These are phyloP conservation scores for Paracyprichromis sp. DNA, from an alignment of 2,113 vertebrate genomes.

Conservation along the genomic window DNA sequence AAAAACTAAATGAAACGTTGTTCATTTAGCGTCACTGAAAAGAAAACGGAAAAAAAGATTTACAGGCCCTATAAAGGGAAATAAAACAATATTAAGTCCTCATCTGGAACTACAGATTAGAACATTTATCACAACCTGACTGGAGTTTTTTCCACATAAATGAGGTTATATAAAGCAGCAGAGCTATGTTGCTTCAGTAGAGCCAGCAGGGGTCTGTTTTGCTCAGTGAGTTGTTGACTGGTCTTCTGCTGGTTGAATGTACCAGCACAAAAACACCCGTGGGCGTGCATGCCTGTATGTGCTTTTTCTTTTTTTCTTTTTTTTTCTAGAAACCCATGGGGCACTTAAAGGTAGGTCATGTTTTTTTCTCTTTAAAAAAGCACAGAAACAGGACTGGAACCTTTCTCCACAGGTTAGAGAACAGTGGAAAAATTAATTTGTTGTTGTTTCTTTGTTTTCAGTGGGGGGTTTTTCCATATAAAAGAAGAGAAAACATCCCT, in stretches of 20 bases:
- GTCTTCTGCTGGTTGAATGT: not conserved
- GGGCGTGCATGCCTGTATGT: not conserved
- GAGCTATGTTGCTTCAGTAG: not conserved
- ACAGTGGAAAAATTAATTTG: not conserved
- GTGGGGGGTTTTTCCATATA: fast-evolving
- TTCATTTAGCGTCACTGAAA: fast-evolving
- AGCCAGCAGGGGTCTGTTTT: not conserved
- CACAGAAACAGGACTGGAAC: not conserved
- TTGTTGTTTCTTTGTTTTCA: not conserved
- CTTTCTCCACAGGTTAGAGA: not conserved
- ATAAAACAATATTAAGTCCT: not conserved
- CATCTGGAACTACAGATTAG: not conserved
- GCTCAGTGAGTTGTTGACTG: slow-evolving; percentile 23
- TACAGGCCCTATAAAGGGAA: not conserved
- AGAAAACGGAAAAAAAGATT: not conserved
- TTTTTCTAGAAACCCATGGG: not conserved
- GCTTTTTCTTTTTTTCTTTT: not conserved
- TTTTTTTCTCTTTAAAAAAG: not conserved
- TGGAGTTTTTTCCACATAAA: slow-evolving; percentile 9
- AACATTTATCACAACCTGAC: slow-evolving; percentile 6
- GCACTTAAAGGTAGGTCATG: not conserved
- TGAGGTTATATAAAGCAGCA: not conserved
- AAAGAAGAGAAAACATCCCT: not conserved
- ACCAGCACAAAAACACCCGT: not conserved
- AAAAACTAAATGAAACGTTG: not conserved